Percentiles rank a stretch among this genome's conserved stretches.
Conservation (phyloP, 2,113 vertebrate species). For the Coracopsis vasa region DNA sequence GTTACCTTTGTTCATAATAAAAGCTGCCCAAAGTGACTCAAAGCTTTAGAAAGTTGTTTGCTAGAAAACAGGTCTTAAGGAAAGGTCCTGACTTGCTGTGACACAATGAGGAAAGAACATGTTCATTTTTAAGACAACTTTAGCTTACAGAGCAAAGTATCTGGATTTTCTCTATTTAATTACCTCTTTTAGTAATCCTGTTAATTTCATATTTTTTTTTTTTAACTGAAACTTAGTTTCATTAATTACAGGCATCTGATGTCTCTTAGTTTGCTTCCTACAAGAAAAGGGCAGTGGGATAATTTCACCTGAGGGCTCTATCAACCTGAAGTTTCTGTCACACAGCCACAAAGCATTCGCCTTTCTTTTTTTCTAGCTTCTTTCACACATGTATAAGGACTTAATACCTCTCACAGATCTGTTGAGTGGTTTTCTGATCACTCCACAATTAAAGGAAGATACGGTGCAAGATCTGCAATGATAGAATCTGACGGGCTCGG, state of each 20-base stretch:
- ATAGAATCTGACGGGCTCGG: background rate
- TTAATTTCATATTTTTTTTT: background rate
- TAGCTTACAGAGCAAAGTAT: background rate
- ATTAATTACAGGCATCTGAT: background rate
- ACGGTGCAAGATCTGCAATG: background rate
- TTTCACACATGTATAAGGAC: accelerated
- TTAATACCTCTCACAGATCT: background rate
- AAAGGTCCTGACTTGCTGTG: background rate
- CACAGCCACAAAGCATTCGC: background rate
- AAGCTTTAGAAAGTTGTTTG: background rate
- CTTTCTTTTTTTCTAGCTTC: no score
- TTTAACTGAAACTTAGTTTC: background rate
- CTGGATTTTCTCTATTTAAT: background rate
- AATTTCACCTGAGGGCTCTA: background rate
- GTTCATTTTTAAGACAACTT: background rate
- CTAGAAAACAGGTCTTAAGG: background rate
- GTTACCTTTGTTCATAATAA: background rate
- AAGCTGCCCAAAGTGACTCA: background rate
- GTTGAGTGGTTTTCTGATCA: background rate
- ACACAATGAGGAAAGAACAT: background rate
- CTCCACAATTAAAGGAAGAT: background rate
- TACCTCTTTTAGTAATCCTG: background rate
- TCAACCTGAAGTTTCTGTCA: background rate
- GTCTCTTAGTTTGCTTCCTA: background rate
- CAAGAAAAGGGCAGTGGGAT: background rate